Base-by-base conservation (phyloP, 2,888 invertebrate species). In the Drosophila suboccidentalis region DNA sequence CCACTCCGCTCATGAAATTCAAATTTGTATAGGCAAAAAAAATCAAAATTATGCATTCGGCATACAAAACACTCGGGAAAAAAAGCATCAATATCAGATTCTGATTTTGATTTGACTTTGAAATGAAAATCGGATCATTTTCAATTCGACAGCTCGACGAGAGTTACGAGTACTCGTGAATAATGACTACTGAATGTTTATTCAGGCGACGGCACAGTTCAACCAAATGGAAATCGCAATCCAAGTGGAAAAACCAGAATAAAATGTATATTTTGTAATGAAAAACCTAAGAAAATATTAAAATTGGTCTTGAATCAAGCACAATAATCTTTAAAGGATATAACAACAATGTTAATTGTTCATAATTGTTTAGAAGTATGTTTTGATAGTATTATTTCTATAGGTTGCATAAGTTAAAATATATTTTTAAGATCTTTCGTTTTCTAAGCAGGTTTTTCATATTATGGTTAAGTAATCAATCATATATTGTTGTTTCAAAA, bases 1-100 rank as follows among this genome's bases (percentile, higher is more conserved):
- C 9, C 50, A 36, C 6, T 26, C 26, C 26, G 34, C 67, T 86
- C 77, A 65, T 86, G 78, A 80, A 87, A 72, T 80, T 80, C 78
- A 75, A 77, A 86, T 75, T 76, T 49, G 65, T 66, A 36, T 50
- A 36, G 47, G 50, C 60, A 62, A 46, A 38, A 36, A 36, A 32
- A 76, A 17, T 49, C 38, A 39, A 57, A 85, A 73, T 58, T 61
- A 61, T 82, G 75, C 71, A 71, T 64, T 82, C 49, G 44, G 76
- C 61, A 77, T 79, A 70, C 69, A 17, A 76, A 76, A 50, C 59
- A 34, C 29, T 4, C 19, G n/a, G 22, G 29, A 22, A 54, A 50
- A 50, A 53, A 61, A 44, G 49, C 43, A 61, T 57, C 32, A 43
- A 34, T 19, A 47, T 44, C 26, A 19, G 65, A 57, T 39, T 60